Conservation (phyloP, 2,888 invertebrate species). For the Iselma pallidipennis region DNA sequence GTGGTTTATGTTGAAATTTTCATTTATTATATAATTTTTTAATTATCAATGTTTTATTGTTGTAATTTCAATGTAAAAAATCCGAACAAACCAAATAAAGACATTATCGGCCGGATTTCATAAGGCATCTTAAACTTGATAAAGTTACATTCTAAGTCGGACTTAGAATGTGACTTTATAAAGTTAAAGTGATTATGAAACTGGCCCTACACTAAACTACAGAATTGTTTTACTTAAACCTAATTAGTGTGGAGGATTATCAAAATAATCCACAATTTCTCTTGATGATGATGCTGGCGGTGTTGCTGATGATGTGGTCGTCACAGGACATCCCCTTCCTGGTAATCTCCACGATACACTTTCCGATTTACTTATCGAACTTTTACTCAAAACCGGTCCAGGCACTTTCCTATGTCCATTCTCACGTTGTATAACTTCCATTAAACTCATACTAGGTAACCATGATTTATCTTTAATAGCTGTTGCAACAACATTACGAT, state of each 20-base stretch:
- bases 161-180: too few species aligned
- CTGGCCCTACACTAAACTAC: too few species aligned
- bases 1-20: background rate
- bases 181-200: too few species aligned
- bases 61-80: background rate
- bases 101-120: too few species aligned
- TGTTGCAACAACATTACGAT: slow-evolving; percentile 92
- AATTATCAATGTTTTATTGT: background rate
- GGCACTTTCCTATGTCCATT: slow-evolving; percentile 79
- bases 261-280: slow-evolving; percentile 42
- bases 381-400: slow-evolving; percentile 60
- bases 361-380: slow-evolving; percentile 39
- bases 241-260: slow-evolving; percentile 32
- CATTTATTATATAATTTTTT: background rate
- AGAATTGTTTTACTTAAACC: background rate
- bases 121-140: too few species aligned
- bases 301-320: slow-evolving; percentile 28
- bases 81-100: background rate
- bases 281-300: slow-evolving; percentile 31
- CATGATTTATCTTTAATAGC: slow-evolving; percentile 76
- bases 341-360: slow-evolving; percentile 44
- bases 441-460: slow-evolving; percentile 84
- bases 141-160: too few species aligned
- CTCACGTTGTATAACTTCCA: slow-evolving; percentile 80
- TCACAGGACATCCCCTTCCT: slow-evolving; percentile 20